These are phyloP conservation scores for Habrosyne pyritoides DNA, from an alignment of 2,888 invertebrate species.

Conservation along the genomic window DNA sequence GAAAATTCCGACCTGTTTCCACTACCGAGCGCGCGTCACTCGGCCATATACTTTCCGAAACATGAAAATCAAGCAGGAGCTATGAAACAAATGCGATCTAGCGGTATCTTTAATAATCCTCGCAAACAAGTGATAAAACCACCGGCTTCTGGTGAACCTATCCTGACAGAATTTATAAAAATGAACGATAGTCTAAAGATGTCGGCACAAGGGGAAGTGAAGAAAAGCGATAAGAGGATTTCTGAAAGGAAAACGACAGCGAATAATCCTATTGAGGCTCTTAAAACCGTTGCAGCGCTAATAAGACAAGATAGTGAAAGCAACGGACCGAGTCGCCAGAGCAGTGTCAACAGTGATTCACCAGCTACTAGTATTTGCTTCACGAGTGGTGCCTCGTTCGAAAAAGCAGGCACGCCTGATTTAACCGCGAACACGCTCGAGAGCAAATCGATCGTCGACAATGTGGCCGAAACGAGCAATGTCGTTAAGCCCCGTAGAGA, in stretches of 20 bases:
- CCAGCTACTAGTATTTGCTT: slow-evolving; percentile 73
- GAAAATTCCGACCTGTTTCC: slow-evolving; percentile 94
- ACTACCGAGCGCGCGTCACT: slow-evolving; percentile 88
- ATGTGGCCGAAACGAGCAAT: slow-evolving; percentile 56
- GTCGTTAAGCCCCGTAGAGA: slow-evolving; percentile 89
- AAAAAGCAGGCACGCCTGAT: slow-evolving; percentile 67
- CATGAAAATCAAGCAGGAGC: slow-evolving; percentile 75
- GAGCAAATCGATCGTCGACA: slow-evolving; percentile 42
- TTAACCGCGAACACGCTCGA: slow-evolving; percentile 66
- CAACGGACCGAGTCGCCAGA: slow-evolving; percentile 67
- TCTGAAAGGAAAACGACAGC: slow-evolving; percentile 53
- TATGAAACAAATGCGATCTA: slow-evolving; percentile 83
- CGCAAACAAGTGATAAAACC: slow-evolving; percentile 82
- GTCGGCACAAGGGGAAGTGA: slow-evolving; percentile 67
- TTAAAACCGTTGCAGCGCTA: slow-evolving; percentile 72
- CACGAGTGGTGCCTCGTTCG: slow-evolving; percentile 61
- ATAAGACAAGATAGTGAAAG: slow-evolving; percentile 71
- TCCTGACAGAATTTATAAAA: slow-evolving; percentile 88
- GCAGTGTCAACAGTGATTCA: slow-evolving; percentile 72
- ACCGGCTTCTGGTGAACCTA: slow-evolving; percentile 85
- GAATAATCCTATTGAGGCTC: slow-evolving; percentile 72
- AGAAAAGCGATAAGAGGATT: slow-evolving; percentile 59
- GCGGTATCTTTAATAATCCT: slow-evolving; percentile 88
- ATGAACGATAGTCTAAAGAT: slow-evolving; percentile 80
- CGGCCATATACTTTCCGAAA: slow-evolving; percentile 86